A percentile compares a stretch with the other conserved stretches of the same genome.
Evolutionary conservation across 2,888 invertebrate species (phyloP).

Genomic region (Resseliella maxima): DNA sequence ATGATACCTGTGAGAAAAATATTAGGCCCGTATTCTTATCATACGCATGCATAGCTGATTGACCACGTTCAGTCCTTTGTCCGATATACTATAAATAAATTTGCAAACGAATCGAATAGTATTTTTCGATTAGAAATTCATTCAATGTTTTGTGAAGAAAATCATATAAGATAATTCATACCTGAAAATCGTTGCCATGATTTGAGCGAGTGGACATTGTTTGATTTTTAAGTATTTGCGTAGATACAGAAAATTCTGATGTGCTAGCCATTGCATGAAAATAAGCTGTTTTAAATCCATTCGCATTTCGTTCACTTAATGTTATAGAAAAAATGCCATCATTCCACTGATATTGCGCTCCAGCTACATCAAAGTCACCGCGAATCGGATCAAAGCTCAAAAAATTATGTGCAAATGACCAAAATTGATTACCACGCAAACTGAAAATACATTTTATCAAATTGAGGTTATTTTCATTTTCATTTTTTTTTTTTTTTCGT

Average conservation of each 20-base stretch:
- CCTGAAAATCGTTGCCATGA: slow-evolving; percentile 71
- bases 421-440: slow-evolving; percentile 15
- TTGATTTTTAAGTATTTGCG: slow-evolving; percentile 72
- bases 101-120: too few species aligned
- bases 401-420: slow-evolving; percentile 62
- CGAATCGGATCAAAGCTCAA: slow-evolving; percentile 79
- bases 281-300: slow-evolving; percentile 77
- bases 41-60: too few species aligned
- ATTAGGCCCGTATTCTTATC: slow-evolving; percentile 73
- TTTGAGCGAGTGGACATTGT: slow-evolving; percentile 69
- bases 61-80: too few species aligned
- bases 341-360: slow-evolving; percentile 78
- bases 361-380: slow-evolving; percentile 79
- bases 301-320: slow-evolving; percentile 73
- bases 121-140: too few species aligned
- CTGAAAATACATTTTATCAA: too few species aligned
- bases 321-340: slow-evolving; percentile 83
- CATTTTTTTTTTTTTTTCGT: not conserved
- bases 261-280: slow-evolving; percentile 62
- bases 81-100: too few species aligned
- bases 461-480: not conserved
- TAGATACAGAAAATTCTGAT: slow-evolving; percentile 78
- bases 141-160: too few species aligned
- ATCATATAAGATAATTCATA: too few species aligned
- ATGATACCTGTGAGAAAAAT: slow-evolving; percentile 78